These are phyloP conservation scores for Tipula vernalis DNA, from an alignment of 2,888 invertebrate species.

Conservation along the genomic window DNA sequence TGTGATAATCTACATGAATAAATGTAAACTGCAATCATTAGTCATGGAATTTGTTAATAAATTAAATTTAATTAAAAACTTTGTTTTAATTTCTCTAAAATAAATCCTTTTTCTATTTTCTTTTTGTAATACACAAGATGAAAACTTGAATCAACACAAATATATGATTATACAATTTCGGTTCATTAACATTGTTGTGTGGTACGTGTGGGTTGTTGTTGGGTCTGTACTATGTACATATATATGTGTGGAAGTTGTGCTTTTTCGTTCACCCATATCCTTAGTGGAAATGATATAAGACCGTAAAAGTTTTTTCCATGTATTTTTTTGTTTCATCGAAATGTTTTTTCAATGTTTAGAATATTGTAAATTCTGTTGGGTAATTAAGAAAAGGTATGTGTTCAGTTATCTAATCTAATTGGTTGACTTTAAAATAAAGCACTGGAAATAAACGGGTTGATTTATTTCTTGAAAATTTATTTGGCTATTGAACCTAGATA, in stretches of 20 bases:
- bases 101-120: constrained; percentile 5
- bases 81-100: background rate
- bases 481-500: background rate
- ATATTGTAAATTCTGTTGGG: background rate
- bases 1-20: background rate
- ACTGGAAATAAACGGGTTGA: background rate
- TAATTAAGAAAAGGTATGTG: background rate
- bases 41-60: constrained; percentile 4
- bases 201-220: background rate
- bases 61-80: background rate
- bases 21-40: background rate
- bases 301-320: background rate
- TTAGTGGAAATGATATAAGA: background rate
- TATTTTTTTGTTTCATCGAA: background rate
- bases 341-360: background rate
- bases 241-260: background rate
- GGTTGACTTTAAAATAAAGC: background rate
- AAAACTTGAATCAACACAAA: background rate
- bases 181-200: background rate
- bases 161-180: background rate
- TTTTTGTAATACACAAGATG: background rate
- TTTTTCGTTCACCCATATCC: background rate
- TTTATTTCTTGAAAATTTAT: background rate
- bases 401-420: background rate
- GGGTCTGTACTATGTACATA: background rate